phyloP scores from a whole-genome alignment of 1,140 invertebrate species.

The Gerris buenoi region DNA sequence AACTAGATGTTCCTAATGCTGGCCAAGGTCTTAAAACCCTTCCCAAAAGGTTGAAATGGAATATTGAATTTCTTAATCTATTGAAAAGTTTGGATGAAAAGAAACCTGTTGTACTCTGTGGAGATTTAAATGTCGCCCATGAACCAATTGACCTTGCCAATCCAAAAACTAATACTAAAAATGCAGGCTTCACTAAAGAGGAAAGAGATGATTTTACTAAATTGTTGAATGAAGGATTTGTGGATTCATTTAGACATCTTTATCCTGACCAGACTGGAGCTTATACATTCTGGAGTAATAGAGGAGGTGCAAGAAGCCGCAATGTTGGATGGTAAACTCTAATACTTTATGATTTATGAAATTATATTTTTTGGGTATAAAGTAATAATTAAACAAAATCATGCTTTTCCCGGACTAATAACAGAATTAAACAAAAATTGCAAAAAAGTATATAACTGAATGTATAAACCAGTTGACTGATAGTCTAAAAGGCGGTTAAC shows the following conservation, averaged over 20 bases:
- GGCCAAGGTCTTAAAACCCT: slow-evolving; percentile 68
- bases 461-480: too few species aligned
- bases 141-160: slow-evolving; percentile 88
- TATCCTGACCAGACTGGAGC: slow-evolving; percentile 70
- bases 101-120: slow-evolving; percentile 88
- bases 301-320: slow-evolving; percentile 63
- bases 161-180: slow-evolving; percentile 83
- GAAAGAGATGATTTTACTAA: slow-evolving; percentile 82
- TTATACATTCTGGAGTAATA: slow-evolving; percentile 93
- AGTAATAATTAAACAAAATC: too few species aligned
- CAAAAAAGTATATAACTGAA: too few species aligned
- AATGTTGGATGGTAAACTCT: slow-evolving; percentile 93
- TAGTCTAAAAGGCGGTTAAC: too few species aligned
- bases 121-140: slow-evolving; percentile 96
- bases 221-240: slow-evolving; percentile 59
- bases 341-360: too few species aligned
- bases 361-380: not conserved
- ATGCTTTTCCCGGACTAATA: too few species aligned
- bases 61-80: slow-evolving; percentile 60
- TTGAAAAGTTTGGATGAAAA: slow-evolving; percentile 66
- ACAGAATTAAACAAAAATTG: too few species aligned
- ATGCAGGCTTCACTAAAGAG: slow-evolving; percentile 88
- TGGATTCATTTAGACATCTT: slow-evolving; percentile 72
- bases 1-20: slow-evolving; percentile 50
- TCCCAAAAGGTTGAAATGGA: slow-evolving; percentile 80